Evolutionary conservation across 2,113 vertebrate species (phyloP).

Genomic region (Myotis yumanensis): DNA sequence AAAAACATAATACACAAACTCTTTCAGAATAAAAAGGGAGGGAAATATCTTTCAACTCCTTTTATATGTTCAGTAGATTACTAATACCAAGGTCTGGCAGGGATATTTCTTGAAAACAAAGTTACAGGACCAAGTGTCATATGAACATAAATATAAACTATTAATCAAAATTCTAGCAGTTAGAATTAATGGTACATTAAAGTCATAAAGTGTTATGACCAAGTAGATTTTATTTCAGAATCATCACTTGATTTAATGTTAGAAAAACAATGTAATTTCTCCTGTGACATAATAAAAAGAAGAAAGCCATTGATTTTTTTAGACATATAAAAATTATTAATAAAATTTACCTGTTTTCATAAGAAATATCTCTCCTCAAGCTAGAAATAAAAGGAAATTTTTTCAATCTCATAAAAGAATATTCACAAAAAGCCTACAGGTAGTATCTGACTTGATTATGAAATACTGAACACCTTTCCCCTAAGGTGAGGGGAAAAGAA

Average conservation of each 20-base stretch:
- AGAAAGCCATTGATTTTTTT: not conserved
- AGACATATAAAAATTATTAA: not conserved
- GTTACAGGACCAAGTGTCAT: not conserved
- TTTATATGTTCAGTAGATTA: not conserved
- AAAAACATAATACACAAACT: not conserved
- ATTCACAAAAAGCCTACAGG: not conserved
- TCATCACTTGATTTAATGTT: not conserved
- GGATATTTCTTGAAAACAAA: not conserved
- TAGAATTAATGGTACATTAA: not conserved
- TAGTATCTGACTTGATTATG: not conserved
- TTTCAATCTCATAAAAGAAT: not conserved
- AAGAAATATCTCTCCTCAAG: not conserved
- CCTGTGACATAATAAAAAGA: not conserved
- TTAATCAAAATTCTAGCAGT: not conserved
- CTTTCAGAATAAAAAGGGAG: not conserved
- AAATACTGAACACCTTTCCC: not conserved
- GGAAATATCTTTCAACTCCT: not conserved
- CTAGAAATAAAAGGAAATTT: not conserved
- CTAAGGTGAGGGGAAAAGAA: not conserved
- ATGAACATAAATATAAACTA: not conserved
- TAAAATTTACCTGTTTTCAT: not conserved
- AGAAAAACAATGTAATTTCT: not conserved
- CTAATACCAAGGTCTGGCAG: not conserved
- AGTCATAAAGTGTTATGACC: not conserved
- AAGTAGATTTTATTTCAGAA: not conserved